phyloP scores from a whole-genome alignment of 2,797 vertebrate species.

The Tragelaphus eurycerus region DNA sequence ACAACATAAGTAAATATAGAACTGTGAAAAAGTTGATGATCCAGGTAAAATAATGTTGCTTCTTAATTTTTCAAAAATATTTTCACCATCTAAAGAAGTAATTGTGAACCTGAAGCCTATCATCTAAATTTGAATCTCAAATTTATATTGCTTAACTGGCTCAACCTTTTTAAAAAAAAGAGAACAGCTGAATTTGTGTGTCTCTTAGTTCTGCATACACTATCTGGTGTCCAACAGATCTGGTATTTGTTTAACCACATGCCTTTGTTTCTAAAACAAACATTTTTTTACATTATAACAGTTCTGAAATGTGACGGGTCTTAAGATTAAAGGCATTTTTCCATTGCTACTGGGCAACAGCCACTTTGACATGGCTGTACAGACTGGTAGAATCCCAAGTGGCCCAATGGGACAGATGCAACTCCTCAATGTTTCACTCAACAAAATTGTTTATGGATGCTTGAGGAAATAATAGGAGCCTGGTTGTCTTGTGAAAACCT shows the following conservation, averaged over 20 bases:
- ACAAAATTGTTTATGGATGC: not conserved
- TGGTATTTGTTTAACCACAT: not conserved
- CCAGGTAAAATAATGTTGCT: not conserved
- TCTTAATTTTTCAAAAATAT: not conserved
- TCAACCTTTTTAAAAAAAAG: not conserved
- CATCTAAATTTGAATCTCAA: not conserved
- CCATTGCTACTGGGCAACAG: not conserved
- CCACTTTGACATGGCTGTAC: not conserved
- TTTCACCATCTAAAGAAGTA: not conserved
- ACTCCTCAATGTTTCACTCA: not conserved
- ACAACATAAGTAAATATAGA: not conserved
- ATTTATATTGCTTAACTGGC: not conserved
- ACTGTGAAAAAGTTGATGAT: not conserved
- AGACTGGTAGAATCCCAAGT: not conserved
- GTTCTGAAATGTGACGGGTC: not conserved
- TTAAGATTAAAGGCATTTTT: not conserved
- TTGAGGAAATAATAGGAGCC: not conserved
- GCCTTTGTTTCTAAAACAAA: not conserved
- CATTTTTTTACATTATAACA: not conserved
- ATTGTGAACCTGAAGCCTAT: not conserved
- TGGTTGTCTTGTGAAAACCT: not conserved
- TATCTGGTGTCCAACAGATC: not conserved
- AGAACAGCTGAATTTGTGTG: not conserved
- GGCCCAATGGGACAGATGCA: rapidly evolving
- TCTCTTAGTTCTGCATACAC: not conserved